Evolutionary conservation across 2,797 vertebrate genomes (phyloP), one percentile per base, ranked within the genome.

Genomic region (Sebastes iracundus): DNA sequence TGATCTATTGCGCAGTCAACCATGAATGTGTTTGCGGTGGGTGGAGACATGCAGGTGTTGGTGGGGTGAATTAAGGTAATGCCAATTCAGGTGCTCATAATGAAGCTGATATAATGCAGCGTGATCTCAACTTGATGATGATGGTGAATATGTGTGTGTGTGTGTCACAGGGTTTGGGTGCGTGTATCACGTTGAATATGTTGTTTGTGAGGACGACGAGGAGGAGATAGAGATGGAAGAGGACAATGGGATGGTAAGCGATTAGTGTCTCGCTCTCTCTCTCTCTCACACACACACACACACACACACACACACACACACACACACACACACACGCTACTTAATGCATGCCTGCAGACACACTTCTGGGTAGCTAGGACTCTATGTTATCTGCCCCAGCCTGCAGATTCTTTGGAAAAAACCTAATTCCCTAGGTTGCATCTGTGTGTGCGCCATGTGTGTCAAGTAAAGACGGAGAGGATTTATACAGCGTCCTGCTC

Each of bases 261-360:
- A 65, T 32, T 62, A 66, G 52, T 79, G 33, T 76, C 46, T n/a
- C 42, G 1, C 42, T 46, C 42, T 46, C 42, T 46, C 42, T 6
- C 38, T 42, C 38, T 42, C 38, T 14, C 38, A 22, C 38, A 73
- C 56, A 65, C n/a, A 68, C 22, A 74, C 71, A 72, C 79, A 78
- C 22, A 46, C 63, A 32, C 32, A 33, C 32, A 81, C 33, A 77
- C 60, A 71, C 35, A 66, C 53, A 56, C 18, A 76, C 22, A 46
- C 63, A 32, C 32, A 33, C 32, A 81, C 33, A 77, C 60, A 71
- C 35, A 66, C 53, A 56, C 18, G 74, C 73, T 77, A 79, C 86
- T 91, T 94, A 92, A 92, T 92, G 84, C 85, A 87, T 90, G 87
- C 92, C 93, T 93, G 88, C 83, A 91, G 92, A 93, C 90, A 93